These are phyloP conservation scores for Ypsolopha sequella DNA, from an alignment of 2,888 invertebrate species.

Conservation along the genomic window DNA sequence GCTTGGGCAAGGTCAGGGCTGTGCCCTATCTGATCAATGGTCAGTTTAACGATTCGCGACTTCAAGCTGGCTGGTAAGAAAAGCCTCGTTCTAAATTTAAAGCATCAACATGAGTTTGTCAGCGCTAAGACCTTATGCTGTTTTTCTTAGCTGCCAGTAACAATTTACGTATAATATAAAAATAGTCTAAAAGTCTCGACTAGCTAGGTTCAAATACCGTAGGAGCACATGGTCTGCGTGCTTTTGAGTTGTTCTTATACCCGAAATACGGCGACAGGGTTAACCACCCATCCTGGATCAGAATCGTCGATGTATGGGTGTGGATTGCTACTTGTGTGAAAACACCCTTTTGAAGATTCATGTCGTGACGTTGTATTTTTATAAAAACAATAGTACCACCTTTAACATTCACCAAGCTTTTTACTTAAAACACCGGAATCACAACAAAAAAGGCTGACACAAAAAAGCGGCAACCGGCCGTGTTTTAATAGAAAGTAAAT, in stretches of 20 bases:
- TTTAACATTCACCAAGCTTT: slow-evolving; percentile 5
- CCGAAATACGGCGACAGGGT: too few relatives aligned
- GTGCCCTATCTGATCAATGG: slow-evolving; percentile 61
- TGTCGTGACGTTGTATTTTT: not conserved
- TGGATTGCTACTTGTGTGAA: too few relatives aligned
- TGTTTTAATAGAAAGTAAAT: slow-evolving; percentile 57
- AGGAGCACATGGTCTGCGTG: too few relatives aligned
- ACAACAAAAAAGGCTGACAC: slow-evolving; percentile 21
- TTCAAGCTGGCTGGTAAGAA: too few relatives aligned
- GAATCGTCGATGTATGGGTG: too few relatives aligned
- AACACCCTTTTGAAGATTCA: not conserved
- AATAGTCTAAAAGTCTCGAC: too few relatives aligned
- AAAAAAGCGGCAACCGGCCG: slow-evolving; percentile 38
- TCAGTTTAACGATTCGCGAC: slow-evolving; percentile 29
- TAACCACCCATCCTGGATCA: too few relatives aligned
- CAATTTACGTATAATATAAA: not conserved
- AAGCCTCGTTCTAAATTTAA: too few relatives aligned
- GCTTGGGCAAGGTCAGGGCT: slow-evolving; percentile 67
- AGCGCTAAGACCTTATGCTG: too few relatives aligned
- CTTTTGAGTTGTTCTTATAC: too few relatives aligned
- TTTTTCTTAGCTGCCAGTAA: not conserved
- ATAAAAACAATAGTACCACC: not conserved
- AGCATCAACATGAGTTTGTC: too few relatives aligned
- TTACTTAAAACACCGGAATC: slow-evolving; percentile 7
- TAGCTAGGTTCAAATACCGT: too few relatives aligned